Conservation (phyloP, 2,888 invertebrate genomes). For the Nomada goodeniana region DNA sequence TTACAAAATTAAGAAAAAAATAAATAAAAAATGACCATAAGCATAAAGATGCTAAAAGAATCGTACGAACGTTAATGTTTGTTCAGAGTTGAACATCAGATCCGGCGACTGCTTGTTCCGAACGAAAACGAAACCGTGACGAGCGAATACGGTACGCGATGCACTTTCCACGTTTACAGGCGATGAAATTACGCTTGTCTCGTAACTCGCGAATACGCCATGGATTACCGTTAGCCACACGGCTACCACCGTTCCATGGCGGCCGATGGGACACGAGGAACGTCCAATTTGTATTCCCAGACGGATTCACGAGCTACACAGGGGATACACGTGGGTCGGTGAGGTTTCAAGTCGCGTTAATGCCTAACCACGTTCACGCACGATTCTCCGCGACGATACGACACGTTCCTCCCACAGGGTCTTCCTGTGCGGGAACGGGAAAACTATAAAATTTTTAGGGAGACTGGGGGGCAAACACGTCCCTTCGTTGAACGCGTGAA, state of each 20-base stretch:
- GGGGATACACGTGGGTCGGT: constrained; percentile 56
- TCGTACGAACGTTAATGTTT: neutral
- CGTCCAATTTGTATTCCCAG: constrained; percentile 63
- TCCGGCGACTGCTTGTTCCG: neutral
- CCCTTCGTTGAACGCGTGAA: constrained; percentile 10
- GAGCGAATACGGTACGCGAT: constrained; percentile 39
- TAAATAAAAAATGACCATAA: too few species aligned
- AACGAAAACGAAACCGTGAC: constrained; percentile 65
- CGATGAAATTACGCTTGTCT: constrained; percentile 46
- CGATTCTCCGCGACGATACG: constrained; percentile 59
- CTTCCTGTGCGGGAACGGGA: constrained; percentile 17
- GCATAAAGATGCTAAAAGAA: neutral
- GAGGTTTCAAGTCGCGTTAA: constrained; percentile 35
- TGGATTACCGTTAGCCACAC: constrained; percentile 55
- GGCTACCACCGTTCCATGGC: constrained; percentile 44
- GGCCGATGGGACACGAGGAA: constrained; percentile 33
- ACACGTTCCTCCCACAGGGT: constrained; percentile 29
- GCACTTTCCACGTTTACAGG: constrained; percentile 59
- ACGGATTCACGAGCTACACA: constrained; percentile 47
- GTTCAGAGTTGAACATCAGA: neutral
- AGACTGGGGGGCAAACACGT: constrained; percentile 13
- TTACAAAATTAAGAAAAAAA: too few species aligned
- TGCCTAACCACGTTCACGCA: constrained; percentile 43
- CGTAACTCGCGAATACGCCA: constrained; percentile 40
- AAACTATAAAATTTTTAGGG: constrained; percentile 47